Evolutionary conservation across 1,140 invertebrate genomes (phyloP).

Genomic region (Lysiphlebus fabarum): DNA sequence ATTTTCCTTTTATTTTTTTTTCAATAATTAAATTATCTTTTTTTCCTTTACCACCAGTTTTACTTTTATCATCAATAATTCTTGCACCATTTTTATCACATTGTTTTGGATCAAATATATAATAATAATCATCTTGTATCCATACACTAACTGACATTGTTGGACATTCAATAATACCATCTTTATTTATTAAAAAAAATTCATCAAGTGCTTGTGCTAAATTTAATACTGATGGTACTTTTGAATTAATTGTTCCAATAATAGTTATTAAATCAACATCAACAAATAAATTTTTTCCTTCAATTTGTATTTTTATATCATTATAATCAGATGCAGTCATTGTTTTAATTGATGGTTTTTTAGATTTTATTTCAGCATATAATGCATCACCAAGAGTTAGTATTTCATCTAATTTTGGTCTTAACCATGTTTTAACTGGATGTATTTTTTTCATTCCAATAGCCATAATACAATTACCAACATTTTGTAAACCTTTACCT

Average conservation of each 20-base stretch:
- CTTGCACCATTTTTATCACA: constrained; percentile 37
- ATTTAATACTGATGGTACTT: constrained; percentile 33
- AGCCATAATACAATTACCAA: constrained; percentile 39
- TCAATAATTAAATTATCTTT: constrained; percentile 4
- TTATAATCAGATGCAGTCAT: constrained; percentile 41
- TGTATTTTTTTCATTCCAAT: constrained; percentile 38
- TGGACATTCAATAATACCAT: constrained; percentile 40
- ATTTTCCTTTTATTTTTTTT: constrained; percentile 35
- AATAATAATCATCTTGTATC: constrained; percentile 42
- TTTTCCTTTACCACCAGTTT: constrained; percentile 21
- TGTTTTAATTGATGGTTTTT: constrained; percentile 34
- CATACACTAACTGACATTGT: constrained; percentile 39
- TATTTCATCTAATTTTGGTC: constrained; percentile 42
- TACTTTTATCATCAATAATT: constrained; percentile 29
- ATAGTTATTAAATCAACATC: constrained; percentile 42
- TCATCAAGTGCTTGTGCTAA: constrained; percentile 39
- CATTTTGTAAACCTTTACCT: constrained; percentile 41
- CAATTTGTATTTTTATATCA: constrained; percentile 32
- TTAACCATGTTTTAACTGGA: constrained; percentile 41
- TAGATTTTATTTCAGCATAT: constrained; percentile 30
- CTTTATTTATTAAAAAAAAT: constrained; percentile 41
- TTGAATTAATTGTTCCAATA: constrained; percentile 42
- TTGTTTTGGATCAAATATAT: constrained; percentile 42
- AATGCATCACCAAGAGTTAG: constrained; percentile 36
- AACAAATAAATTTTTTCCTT: constrained; percentile 31